These are phyloP conservation scores for Hemichromis elongatus DNA, from an alignment of 2,113 vertebrate genomes.

Conservation along the genomic window DNA sequence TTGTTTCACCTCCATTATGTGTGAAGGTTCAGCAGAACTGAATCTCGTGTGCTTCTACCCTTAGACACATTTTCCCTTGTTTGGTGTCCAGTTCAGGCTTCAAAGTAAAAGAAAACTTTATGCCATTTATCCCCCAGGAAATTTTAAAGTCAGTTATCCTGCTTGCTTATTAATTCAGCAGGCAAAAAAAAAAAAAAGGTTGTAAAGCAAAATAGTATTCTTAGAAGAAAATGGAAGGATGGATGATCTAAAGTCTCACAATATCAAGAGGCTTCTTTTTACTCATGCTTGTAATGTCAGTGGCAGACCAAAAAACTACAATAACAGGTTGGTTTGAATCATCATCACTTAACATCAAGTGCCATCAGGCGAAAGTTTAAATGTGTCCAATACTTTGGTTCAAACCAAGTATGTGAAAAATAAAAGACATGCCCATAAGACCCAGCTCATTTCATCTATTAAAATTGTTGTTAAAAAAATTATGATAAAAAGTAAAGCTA, in stretches of 20 bases:
- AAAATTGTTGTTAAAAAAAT: neutral
- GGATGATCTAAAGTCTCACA: neutral
- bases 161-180: neutral
- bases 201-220: neutral
- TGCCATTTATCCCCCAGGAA: neutral
- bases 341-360: neutral
- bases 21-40: constrained; percentile 42
- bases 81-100: constrained; percentile 15
- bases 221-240: neutral
- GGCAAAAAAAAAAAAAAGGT: neutral
- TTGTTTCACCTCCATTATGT: constrained; percentile 58
- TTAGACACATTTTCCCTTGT: constrained; percentile 45
- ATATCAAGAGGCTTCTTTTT: neutral
- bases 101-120: neutral
- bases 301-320: neutral
- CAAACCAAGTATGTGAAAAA: neutral
- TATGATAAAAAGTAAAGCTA: neutral
- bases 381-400: neutral
- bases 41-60: constrained; percentile 23
- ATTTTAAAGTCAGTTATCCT: neutral
- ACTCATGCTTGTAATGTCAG: neutral
- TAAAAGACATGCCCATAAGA: neutral
- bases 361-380: neutral
- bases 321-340: neutral
- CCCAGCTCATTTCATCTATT: neutral